Conservation (phyloP, 2,113 vertebrate genomes). For the Nicator chloris region DNA sequence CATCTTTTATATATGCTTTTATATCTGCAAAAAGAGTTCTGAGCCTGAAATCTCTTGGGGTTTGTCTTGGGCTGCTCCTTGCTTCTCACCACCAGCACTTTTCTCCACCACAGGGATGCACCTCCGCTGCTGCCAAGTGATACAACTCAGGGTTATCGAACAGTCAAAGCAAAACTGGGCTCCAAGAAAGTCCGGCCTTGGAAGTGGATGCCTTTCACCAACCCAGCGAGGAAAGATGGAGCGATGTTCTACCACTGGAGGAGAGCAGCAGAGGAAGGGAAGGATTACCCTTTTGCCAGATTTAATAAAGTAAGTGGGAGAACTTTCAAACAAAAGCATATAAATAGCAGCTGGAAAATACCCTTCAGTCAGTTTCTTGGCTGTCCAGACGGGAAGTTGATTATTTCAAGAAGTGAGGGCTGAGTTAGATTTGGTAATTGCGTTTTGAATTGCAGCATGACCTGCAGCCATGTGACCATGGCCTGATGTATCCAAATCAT, state of each 20-base stretch:
- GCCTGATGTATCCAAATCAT: neutral
- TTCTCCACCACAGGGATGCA: constrained; percentile 83
- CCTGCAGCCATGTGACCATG: neutral
- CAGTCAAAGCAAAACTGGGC: constrained; percentile 95
- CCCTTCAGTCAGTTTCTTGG: neutral
- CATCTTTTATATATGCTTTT: neutral
- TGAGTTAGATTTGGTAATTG: neutral
- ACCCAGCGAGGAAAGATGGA: constrained; percentile 93
- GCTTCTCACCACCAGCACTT: neutral
- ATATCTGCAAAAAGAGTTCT: neutral
- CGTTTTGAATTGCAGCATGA: neutral
- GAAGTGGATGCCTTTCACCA: constrained; percentile 99
- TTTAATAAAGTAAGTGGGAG: constrained; percentile 89
- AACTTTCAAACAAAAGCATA: neutral
- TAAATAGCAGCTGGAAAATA: constrained; percentile 2
- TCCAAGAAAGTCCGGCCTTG: constrained; percentile 98
- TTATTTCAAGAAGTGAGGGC: neutral
- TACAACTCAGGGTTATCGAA: constrained; percentile 96
- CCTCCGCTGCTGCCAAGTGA: constrained; percentile 94
- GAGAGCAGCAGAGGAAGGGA: constrained; percentile 93
- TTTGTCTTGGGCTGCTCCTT: neutral
- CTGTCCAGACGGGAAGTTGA: neutral
- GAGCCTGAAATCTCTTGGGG: neutral
- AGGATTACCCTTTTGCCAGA: constrained; percentile 97
- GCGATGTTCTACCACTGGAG: constrained; percentile 98